Evolutionary conservation across 2,888 invertebrate genomes (phyloP).

Genomic region (Trissoscelio sp.): DNA sequence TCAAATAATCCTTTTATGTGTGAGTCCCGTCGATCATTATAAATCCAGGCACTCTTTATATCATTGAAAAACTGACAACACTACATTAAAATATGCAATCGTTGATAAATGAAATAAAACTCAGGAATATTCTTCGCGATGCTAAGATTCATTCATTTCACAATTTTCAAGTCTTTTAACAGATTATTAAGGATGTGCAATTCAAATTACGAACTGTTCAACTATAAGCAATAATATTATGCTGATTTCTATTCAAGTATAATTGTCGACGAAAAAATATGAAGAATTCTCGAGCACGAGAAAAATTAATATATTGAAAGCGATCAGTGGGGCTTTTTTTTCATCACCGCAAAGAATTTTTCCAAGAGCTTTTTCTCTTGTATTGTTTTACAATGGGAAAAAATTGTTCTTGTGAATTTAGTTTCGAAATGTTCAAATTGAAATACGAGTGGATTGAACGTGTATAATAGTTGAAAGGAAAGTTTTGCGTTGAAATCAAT

Average conservation of each 20-base stretch:
- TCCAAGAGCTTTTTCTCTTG: slow-evolving; percentile 1
- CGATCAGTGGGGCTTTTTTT: slow-evolving; percentile 19
- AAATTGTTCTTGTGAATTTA: background rate
- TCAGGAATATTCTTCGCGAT: slow-evolving; percentile 41
- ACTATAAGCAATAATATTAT: slow-evolving; percentile 65
- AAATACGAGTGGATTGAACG: no score
- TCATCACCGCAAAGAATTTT: background rate
- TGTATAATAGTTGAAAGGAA: no score
- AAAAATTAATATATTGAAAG: slow-evolving; percentile 49
- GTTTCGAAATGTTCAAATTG: background rate
- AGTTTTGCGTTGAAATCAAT: no score
- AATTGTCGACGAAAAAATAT: slow-evolving; percentile 60
- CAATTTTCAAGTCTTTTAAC: slow-evolving; percentile 59
- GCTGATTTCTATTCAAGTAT: slow-evolving; percentile 58
- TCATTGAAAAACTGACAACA: slow-evolving; percentile 55
- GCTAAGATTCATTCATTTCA: slow-evolving; percentile 59
- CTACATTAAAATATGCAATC: slow-evolving; percentile 56
- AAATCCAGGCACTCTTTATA: slow-evolving; percentile 50
- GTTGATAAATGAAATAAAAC: slow-evolving; percentile 63
- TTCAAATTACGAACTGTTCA: slow-evolving; percentile 65
- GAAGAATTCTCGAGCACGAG: slow-evolving; percentile 31
- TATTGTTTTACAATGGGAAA: background rate
- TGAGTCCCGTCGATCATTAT: slow-evolving; percentile 56
- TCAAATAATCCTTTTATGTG: slow-evolving; percentile 55
- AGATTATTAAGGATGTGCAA: slow-evolving; percentile 64